Base-by-base conservation (phyloP, 2,888 invertebrate genomes). In the Cyaniris semiargus region DNA sequence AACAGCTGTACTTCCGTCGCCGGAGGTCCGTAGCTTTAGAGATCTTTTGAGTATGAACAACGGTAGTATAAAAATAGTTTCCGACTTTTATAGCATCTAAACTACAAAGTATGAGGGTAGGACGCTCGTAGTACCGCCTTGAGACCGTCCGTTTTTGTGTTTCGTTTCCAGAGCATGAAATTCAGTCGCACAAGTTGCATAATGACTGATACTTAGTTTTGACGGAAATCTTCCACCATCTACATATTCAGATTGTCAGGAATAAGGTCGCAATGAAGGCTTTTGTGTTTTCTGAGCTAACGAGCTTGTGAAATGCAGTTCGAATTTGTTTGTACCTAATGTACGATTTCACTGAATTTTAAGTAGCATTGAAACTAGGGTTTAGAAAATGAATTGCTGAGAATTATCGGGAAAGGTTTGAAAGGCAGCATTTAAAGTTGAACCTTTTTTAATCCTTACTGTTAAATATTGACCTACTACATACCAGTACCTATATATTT, bases 21-120 rank as follows among this genome's bases (percentile, higher is more conserved):
- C 66, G 27, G 27, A 66, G 66, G 66, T 66, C 66, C 66, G 66
- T 27, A 66, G 66, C 66, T 13, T 66, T 66, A 66, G 60, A 66
- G 66, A 66, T 66, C 66, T 27, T 66, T 31, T 27, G 66, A 31
- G 66, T 18, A 66, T 66, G 66, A 66, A 66, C 66, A 66, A 66
- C 66, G 66, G 66, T 18, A 66, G 66, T 66, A 66, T 66, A 66
- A 66, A 66, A 66, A 66, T 66, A 66, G 66, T 66, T 66, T 66
- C 66, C 27, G 27, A 66, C 66, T 66, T 66, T 66, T 66, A 66
- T 66, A 3, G 66, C 66, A 66, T 66, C 27, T 66, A 66, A 66
- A 31, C 66, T 66, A 66, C 27, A 66, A 66, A 66, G 27, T 66
- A 66, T 31, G 27, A 23, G 27, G 27, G 27, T 66, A 66, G 60